phyloP scores from a whole-genome alignment of 2,113 vertebrate species.

The Oreochromis niloticus region DNA sequence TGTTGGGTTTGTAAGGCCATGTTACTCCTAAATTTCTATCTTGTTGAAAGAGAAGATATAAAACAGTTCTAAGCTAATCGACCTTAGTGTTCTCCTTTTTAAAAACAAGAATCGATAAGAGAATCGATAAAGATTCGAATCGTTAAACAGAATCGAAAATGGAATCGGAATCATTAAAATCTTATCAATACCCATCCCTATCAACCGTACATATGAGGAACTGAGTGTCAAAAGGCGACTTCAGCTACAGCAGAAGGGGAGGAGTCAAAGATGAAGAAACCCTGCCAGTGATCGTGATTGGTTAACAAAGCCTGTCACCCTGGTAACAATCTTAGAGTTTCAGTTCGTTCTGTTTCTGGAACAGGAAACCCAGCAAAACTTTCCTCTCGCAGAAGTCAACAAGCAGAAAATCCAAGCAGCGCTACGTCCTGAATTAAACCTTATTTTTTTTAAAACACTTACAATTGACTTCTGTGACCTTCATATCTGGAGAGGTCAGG shows the following conservation, averaged over 20 bases:
- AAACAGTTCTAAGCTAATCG: too few species aligned
- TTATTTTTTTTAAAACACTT: conserved; percentile 49
- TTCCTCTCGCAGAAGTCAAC: background rate
- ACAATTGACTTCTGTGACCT: conserved; percentile 88
- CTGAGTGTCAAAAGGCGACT: background rate
- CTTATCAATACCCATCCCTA: too few species aligned
- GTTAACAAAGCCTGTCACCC: background rate
- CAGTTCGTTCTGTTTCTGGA: background rate
- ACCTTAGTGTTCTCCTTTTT: too few species aligned
- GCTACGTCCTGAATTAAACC: background rate
- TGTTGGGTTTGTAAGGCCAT: too few species aligned
- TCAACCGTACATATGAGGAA: background rate
- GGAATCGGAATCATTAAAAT: too few species aligned
- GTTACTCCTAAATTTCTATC: too few species aligned
- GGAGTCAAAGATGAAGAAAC: background rate
- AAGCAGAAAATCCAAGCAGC: background rate
- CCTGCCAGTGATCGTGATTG: background rate
- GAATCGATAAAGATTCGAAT: too few species aligned
- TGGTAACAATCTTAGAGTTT: background rate
- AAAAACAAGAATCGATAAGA: too few species aligned
- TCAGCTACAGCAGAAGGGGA: background rate
- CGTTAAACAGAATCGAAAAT: too few species aligned
- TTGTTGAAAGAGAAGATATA: too few species aligned
- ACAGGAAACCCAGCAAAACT: background rate
- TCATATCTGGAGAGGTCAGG: conserved; percentile 88